Conservation (phyloP, 2,888 invertebrate genomes). For the Bellardia bayeri region DNA sequence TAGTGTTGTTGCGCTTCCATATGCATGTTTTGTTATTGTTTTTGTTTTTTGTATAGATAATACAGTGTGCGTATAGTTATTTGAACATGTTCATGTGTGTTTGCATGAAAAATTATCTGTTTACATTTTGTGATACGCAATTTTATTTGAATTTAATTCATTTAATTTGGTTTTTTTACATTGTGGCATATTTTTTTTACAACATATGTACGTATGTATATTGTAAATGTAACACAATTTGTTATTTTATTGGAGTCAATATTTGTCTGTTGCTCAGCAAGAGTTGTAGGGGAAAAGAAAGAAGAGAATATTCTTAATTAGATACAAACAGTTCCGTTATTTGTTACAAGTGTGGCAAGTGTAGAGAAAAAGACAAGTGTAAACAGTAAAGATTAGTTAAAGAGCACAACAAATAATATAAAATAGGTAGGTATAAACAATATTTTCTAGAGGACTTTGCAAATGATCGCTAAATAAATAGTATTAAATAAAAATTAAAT, state of each 20-base stretch:
- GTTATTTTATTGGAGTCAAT: constrained; percentile 49
- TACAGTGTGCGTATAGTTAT: neutral
- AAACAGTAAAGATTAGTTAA: constrained; percentile 8
- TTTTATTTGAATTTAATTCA: constrained; percentile 65
- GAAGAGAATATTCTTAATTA: constrained; percentile 38
- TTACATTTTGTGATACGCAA: constrained; percentile 53
- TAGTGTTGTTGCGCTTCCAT: neutral
- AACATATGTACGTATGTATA: no score
- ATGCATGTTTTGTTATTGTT: neutral
- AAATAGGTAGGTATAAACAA: no score
- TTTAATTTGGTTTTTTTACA: constrained; percentile 34
- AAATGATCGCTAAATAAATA: no score
- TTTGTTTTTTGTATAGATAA: neutral
- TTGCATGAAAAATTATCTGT: constrained; percentile 52
- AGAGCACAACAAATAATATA: neutral
- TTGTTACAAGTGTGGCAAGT: neutral
- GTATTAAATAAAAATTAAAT: no score
- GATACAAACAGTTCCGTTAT: constrained; percentile 28
- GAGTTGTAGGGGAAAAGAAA: neutral
- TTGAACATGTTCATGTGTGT: neutral
- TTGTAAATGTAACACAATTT: constrained; percentile 37
- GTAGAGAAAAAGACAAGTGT: neutral
- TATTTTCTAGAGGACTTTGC: no score
- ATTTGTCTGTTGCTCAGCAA: constrained; percentile 20
- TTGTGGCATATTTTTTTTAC: constrained; percentile 21